Percentiles rank a stretch among this genome's conserved stretches.
These are phyloP conservation scores for Meles meles DNA, from an alignment of 2,113 vertebrate species.

Conservation along the genomic window DNA sequence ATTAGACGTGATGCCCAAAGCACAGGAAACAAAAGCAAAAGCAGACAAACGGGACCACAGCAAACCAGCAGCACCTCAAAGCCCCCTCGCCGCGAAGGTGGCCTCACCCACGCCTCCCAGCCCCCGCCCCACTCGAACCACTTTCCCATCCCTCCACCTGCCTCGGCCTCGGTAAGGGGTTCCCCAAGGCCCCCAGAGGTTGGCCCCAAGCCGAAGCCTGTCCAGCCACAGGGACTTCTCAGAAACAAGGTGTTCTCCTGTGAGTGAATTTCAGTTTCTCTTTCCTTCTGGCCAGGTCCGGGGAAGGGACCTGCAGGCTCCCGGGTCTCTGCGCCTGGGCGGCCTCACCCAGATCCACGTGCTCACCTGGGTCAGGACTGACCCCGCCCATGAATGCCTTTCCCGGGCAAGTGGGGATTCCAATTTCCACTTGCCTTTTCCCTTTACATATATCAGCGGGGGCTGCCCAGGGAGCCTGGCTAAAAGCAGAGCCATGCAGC, in stretches of 20 bases:
- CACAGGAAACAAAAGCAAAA: neutral
- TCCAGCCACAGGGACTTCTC: neutral
- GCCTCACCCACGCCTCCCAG: neutral
- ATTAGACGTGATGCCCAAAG: neutral
- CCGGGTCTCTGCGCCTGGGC: neutral
- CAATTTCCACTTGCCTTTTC: neutral
- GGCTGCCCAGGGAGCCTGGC: neutral
- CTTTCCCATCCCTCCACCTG: neutral
- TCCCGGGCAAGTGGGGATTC: neutral
- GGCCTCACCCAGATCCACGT: neutral
- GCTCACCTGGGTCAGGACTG: neutral
- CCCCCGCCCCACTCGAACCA: neutral
- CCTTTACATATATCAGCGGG: neutral
- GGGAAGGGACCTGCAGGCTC: neutral
- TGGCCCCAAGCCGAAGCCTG: neutral
- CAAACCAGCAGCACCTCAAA: neutral
- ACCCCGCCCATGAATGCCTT: neutral
- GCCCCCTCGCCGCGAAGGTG: too few species aligned
- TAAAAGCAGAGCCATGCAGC: neutral
- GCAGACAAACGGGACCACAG: neutral
- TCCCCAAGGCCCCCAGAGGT: neutral
- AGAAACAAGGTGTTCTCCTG: neutral
- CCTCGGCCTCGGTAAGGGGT: neutral
- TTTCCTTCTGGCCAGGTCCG: neutral
- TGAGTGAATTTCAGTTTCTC: neutral